Evolutionary conservation across 2,888 invertebrate genomes (phyloP).

Genomic region (Halictus quadricinctus): DNA sequence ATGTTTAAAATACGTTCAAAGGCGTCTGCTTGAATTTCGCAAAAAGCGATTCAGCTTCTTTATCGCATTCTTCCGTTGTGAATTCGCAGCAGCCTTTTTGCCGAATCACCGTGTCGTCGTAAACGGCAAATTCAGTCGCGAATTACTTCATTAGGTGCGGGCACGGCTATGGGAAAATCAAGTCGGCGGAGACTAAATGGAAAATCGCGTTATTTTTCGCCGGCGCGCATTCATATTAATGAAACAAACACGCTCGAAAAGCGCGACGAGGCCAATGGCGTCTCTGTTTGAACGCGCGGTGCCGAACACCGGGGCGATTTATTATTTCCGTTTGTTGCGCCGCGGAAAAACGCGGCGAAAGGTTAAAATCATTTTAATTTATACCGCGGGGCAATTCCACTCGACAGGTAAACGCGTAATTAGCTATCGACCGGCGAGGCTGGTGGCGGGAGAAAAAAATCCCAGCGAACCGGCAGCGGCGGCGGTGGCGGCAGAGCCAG

Average conservation of each 20-base stretch:
- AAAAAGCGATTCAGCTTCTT: background rate
- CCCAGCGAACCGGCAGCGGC: background rate
- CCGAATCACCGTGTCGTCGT: background rate
- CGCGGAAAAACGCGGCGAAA: slow-evolving; percentile 51
- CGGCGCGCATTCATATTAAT: slow-evolving; percentile 45
- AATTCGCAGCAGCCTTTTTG: background rate
- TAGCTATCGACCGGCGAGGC: slow-evolving; percentile 57
- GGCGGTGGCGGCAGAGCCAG: background rate
- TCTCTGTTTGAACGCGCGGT: slow-evolving; percentile 37
- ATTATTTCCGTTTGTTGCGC: slow-evolving; percentile 60
- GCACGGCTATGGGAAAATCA: background rate
- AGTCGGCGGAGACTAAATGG: background rate
- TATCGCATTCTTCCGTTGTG: background rate
- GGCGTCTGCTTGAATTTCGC: background rate
- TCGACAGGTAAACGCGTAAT: slow-evolving; percentile 62
- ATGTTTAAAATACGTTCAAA: no score
- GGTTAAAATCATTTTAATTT: slow-evolving; percentile 64
- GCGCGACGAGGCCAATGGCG: background rate
- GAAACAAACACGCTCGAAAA: slow-evolving; percentile 37
- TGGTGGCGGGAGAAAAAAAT: slow-evolving; percentile 10
- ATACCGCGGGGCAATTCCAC: slow-evolving; percentile 53
- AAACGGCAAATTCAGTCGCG: background rate
- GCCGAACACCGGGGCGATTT: slow-evolving; percentile 37
- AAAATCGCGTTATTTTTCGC: slow-evolving; percentile 30
- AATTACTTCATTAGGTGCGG: background rate